A percentile compares a stretch with the other conserved stretches of the same genome.
These are phyloP conservation scores for Stegostoma tigrinum DNA, from an alignment of 2,113 vertebrate genomes.

Conservation along the genomic window DNA sequence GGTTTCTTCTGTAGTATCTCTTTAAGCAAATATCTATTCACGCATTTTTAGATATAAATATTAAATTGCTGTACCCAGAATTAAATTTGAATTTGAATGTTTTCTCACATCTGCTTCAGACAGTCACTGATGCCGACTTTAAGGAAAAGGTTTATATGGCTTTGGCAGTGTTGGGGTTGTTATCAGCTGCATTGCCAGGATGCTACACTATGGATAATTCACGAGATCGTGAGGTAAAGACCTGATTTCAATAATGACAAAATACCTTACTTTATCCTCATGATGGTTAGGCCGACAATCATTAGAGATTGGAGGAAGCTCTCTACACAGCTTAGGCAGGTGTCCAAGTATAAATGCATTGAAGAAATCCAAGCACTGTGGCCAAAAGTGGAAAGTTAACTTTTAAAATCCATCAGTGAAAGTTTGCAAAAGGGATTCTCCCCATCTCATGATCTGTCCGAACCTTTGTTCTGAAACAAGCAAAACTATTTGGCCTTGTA, in stretches of 20 bases:
- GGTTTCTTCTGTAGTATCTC: not conserved
- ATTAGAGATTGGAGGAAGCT: no score
- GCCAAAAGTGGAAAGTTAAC: no score
- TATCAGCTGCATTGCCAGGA: constrained; percentile 82
- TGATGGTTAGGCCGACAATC: not conserved
- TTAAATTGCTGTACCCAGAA: no score
- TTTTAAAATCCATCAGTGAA: no score
- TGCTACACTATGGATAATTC: constrained; percentile 96
- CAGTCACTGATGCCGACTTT: constrained; percentile 55
- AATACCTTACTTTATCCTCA: not conserved
- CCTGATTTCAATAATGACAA: not conserved
- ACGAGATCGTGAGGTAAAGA: constrained; percentile 78
- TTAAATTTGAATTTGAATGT: not conserved
- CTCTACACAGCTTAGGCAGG: no score
- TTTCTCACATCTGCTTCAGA: constrained; percentile 44
- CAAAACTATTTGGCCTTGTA: no score
- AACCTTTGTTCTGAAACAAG: no score
- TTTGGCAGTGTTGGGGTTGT: constrained; percentile 75
- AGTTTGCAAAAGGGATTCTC: no score
- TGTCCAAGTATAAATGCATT: no score
- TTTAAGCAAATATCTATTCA: not conserved
- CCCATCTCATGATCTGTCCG: no score
- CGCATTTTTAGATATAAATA: not conserved
- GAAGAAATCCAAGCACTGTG: no score
- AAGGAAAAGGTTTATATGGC: constrained; percentile 61